Base-by-base conservation (phyloP, 2,797 vertebrate genomes). In the Tragelaphus oryx region DNA sequence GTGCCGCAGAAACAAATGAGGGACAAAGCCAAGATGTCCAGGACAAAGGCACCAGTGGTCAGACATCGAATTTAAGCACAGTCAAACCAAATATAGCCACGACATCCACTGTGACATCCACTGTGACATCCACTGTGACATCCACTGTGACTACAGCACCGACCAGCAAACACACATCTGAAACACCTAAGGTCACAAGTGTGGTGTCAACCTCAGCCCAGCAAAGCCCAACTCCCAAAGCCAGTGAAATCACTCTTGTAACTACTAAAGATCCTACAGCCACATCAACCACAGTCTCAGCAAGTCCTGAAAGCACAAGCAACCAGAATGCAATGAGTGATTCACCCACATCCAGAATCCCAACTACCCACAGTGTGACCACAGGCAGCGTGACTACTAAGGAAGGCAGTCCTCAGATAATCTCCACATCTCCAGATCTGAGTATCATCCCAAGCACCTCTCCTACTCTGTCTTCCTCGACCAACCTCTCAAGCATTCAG, bases 101-200 rank as follows among this genome's bases (percentile, higher is more conserved):
- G 17, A 0, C 22, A 18, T 22, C 54, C 55, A 57, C 0, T 62
- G 6, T 0, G 17, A 33, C 4, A 37, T 0, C 65, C 62, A 5
- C 0, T 41, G 0, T 0, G 30, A 1, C 1, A 18, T 22, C 54
- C 55, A 57, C 0, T 62, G 6, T 0, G 17, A 33, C 4, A 37
- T 0, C 65, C 62, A 5, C 0, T 41, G 0, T 0, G 30, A 1
- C 1, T 10, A 0, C 1, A 17, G 0, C 0, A 1, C 0, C 0
- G 0, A 0, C 0, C 24, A 5, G 0, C 3, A 0, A 0, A 16
- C 5, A 0, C 26, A 1, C 0, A 13, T 0, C 37, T 3, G 0
- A 0, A 0, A 1, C 0, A 2, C 0, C 33, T 30, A 6, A 0
- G 10, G 0, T 0, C 46, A 0, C 1, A 1, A 0, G 0, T 7